Evolutionary conservation across 1,140 invertebrate species (phyloP), one percentile per base, ranked within the genome.

Genomic region (Metaphire vulgaris): DNA sequence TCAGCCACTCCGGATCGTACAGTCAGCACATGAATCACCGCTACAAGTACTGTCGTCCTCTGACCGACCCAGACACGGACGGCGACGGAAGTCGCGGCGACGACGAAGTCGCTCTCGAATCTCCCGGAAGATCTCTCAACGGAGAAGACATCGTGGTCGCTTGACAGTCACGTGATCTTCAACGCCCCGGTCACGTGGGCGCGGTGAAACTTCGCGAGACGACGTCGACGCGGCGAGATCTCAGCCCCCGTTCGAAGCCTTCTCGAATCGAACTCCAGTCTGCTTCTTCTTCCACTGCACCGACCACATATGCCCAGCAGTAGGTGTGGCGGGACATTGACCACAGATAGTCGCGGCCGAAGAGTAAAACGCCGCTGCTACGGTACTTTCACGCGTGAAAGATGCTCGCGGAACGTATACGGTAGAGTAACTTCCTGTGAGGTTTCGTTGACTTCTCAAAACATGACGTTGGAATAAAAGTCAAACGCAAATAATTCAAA

Each of bases 1-100:
- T 99, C 88, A 97, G 95, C 65, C 98, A 99, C 88, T 98, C 96
- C 70, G 98, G 98, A 78, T 98, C 96, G 71, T 99, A 98, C 89
- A 97, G 94, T 85, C 98, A 99, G 86, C 98, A 99, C 89, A 99
- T 99, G 96, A 99, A 99, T 89, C 97, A 99, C 88, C 91, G 97
- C 79, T 98, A 87, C 81, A 87, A 87, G 78, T 87, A 86, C 79
- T 87, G 86, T 77, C 83, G 84, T 71, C 76, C 76, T 6, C 41
- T 12, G 41, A 56, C n/a, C n/a, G n/a, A n/a, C n/a, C n/a, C n/a
- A n/a, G n/a, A 56, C 41, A 56, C 41, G 41, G 41, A 56, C 41
- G 41, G 6, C 41, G 41, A 56, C 41, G 41, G 41, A 56, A 56
- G 6, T 6, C 6, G 21, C 41, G 41, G 41, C 41, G 41, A 56